phyloP scores from a whole-genome alignment of 2,888 invertebrate species.

The Melinopterus prodromus region DNA sequence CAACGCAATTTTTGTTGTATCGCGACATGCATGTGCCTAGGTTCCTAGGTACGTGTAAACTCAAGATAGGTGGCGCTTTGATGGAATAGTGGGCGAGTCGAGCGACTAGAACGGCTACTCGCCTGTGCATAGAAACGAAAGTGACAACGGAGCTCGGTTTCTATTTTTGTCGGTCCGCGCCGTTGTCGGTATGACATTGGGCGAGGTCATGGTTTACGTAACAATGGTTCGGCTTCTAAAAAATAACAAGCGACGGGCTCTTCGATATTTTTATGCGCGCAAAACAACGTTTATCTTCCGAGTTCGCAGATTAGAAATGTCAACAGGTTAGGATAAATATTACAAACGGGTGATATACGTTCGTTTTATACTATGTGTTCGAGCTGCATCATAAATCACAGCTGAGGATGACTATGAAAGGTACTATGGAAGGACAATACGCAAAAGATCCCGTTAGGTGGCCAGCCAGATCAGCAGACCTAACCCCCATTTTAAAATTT shows the following conservation, averaged over 20 bases:
- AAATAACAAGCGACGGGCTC: not conserved
- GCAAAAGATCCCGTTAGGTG: too few relatives aligned
- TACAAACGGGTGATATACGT: not conserved
- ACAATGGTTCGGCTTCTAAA: slow-evolving; percentile 32
- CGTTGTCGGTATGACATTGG: slow-evolving; percentile 54
- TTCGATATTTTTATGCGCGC: not conserved
- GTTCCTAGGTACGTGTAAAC: too few relatives aligned
- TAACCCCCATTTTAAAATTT: too few relatives aligned
- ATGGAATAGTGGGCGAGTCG: too few relatives aligned
- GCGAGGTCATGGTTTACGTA: slow-evolving; percentile 60
- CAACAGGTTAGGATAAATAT: not conserved
- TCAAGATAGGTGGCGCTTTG: too few relatives aligned
- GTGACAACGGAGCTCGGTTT: slow-evolving; percentile 36
- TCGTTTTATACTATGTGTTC: too few relatives aligned
- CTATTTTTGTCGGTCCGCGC: slow-evolving; percentile 38
- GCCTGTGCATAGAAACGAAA: slow-evolving; percentile 40
- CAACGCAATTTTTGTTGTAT: too few relatives aligned
- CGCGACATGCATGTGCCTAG: too few relatives aligned
- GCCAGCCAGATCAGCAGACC: too few relatives aligned
- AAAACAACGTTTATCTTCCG: not conserved
- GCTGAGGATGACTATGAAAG: too few relatives aligned
- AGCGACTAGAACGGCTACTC: too few relatives aligned
- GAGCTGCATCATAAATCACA: not conserved
- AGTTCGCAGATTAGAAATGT: not conserved
- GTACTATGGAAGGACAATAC: too few relatives aligned